Evolutionary conservation across 2,797 vertebrate species (phyloP).

Genomic region (Morus bassanus): DNA sequence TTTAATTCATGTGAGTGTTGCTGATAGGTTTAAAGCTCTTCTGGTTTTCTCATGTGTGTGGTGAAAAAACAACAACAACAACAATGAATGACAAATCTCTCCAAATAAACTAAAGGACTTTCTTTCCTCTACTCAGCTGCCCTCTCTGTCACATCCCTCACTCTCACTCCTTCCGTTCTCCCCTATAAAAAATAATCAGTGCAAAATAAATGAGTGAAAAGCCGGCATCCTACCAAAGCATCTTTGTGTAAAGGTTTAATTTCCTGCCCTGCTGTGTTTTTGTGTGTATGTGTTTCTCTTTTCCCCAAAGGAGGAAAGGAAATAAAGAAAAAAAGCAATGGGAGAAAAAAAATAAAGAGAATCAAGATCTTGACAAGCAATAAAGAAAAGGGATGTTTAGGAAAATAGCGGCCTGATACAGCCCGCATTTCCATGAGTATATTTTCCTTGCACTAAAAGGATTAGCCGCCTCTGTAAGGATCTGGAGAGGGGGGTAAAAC

Average conservation of each 20-base stretch:
- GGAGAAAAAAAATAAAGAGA: background rate
- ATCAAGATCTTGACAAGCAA: background rate
- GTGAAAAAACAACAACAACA: background rate
- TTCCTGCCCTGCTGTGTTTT: constrained; percentile 13
- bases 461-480: background rate
- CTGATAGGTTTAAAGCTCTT: background rate
- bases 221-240: background rate
- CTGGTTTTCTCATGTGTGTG: background rate
- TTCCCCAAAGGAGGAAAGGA: background rate
- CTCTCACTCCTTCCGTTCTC: background rate
- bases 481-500: background rate
- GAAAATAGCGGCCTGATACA: background rate
- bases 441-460: background rate
- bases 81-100: background rate
- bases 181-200: background rate
- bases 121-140: background rate
- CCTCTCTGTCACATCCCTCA: background rate
- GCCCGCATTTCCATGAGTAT: background rate
- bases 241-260: constrained; percentile 39
- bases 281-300: background rate
- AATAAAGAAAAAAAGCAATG: background rate
- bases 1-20: constrained; percentile 2
- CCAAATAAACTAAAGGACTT: background rate
- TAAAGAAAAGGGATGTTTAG: background rate
- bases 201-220: constrained; percentile 23